Evolutionary conservation across 2,888 invertebrate species (phyloP), one percentile per base, ranked within the genome.

Genomic region (Chymomyza amoena): DNA sequence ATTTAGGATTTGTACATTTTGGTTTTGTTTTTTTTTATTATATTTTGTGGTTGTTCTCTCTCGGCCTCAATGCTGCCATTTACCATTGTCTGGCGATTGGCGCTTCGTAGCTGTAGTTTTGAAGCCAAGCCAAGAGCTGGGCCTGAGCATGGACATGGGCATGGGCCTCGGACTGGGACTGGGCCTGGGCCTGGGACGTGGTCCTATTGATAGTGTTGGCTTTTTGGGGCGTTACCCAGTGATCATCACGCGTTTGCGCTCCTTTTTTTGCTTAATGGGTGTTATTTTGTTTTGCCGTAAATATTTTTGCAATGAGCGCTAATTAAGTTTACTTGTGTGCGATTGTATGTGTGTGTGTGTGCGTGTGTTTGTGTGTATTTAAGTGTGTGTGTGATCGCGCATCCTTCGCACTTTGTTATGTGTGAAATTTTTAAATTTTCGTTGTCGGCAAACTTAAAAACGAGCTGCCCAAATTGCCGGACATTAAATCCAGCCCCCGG

Each of bases 231-330:
- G 89, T 90, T 88, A 79, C 89, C 89, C 81, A 83, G 86, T 89
- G 89, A 89, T 89, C 89, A 89, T 89, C 89, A 89, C 89, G 90
- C 89, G 89, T 89, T 89, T 89, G 89, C 89, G 81, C 85, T 83
- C 72, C 80, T 75, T 66, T 74, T 72, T 68, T 25, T 7, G 66
- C 87, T 89, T 89, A 89, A 88, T 89, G 89, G 89, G 89, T 89
- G 89, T 85, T 85, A 88, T 85, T 89, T 89, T 85, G 89, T 83
- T 85, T 88, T 86, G 84, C 84, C 88, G 84, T 84, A 84, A 84
- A 84, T 89, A 84, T 84, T 84, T 84, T 76, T 84, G 84, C 89
- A 84, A 84, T 88, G 84, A 89, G 86, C 89, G 88, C 89, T 85
- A 89, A 89, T 85, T 89, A 88, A 85, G 88, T 89, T 86, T 87